Evolutionary conservation across 2,113 vertebrate genomes (phyloP).

Genomic region (Hippolais icterina): DNA sequence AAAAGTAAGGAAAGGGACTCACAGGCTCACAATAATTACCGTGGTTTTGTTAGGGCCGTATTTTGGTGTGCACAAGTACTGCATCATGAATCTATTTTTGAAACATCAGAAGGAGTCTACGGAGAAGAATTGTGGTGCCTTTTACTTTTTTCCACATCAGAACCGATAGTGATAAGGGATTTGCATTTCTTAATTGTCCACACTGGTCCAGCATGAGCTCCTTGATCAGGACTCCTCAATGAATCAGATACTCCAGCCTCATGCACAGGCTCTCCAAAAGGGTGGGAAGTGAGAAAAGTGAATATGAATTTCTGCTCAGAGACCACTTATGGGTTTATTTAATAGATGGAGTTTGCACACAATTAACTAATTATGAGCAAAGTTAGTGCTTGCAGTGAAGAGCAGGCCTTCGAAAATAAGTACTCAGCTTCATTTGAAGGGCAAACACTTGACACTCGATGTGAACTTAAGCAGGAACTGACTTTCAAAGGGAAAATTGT

Average conservation of each 20-base stretch:
- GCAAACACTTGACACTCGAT: slow-evolving; percentile 30
- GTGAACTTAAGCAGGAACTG: slow-evolving; percentile 44
- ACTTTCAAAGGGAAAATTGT: slow-evolving; percentile 37
- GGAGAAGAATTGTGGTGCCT: not conserved
- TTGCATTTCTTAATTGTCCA: not conserved
- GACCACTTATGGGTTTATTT: not conserved
- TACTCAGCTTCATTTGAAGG: not conserved
- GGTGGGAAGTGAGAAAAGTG: not conserved
- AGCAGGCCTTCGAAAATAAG: not conserved
- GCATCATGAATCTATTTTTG: not conserved
- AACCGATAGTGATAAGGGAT: not conserved
- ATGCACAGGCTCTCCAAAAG: not conserved
- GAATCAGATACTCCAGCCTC: not conserved
- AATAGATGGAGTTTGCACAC: not conserved
- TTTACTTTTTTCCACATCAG: not conserved
- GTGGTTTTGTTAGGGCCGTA: not conserved
- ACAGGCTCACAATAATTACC: not conserved
- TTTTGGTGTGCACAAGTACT: not conserved
- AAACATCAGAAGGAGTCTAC: not conserved
- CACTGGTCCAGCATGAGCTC: not conserved
- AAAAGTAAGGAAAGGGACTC: not conserved
- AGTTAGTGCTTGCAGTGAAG: not conserved
- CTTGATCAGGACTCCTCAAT: not conserved
- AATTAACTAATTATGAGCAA: not conserved
- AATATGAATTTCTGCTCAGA: not conserved